A percentile compares a stretch with the other conserved stretches of the same genome.
Conservation (phyloP, 2,888 invertebrate species). For the Agrenia bidenticulata region DNA sequence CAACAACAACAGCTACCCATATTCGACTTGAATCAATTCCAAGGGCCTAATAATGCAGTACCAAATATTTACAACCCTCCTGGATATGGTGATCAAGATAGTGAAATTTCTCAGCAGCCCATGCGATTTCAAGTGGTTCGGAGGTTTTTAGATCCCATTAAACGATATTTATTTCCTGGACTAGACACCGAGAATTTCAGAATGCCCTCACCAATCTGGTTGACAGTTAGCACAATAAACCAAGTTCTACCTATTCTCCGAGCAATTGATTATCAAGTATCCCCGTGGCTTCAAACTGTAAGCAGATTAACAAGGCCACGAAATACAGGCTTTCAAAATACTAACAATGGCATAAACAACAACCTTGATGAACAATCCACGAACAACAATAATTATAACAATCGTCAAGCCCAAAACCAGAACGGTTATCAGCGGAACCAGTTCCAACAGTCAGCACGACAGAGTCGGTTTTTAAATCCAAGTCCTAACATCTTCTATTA, state of each 20-base stretch:
- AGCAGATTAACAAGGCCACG: slow-evolving; percentile 23
- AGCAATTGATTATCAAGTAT: slow-evolving; percentile 34
- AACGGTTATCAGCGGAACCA: too few relatives aligned
- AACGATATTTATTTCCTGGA: slow-evolving; percentile 26
- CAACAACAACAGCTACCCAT: neutral
- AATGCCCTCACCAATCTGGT: slow-evolving; percentile 27
- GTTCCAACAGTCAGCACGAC: too few relatives aligned
- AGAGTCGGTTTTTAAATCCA: too few relatives aligned
- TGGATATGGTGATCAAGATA: neutral
- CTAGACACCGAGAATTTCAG: slow-evolving; percentile 10
- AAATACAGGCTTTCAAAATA: neutral
- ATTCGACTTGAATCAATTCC: neutral
- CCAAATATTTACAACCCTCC: neutral
- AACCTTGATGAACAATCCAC: too few relatives aligned
- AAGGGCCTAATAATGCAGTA: neutral
- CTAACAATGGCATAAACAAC: neutral
- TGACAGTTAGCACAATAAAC: slow-evolving; percentile 24
- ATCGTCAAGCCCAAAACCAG: neutral
- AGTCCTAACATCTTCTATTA: too few relatives aligned
- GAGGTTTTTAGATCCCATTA: slow-evolving; percentile 22
- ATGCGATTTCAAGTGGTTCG: slow-evolving; percentile 13
- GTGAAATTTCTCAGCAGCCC: neutral
- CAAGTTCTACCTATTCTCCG: slow-evolving; percentile 31
- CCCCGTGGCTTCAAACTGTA: slow-evolving; percentile 26
- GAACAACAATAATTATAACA: neutral